Evolutionary conservation across 2,888 invertebrate genomes (phyloP), one percentile per base, ranked within the genome.

Genomic region (Maniola hyperantus): DNA sequence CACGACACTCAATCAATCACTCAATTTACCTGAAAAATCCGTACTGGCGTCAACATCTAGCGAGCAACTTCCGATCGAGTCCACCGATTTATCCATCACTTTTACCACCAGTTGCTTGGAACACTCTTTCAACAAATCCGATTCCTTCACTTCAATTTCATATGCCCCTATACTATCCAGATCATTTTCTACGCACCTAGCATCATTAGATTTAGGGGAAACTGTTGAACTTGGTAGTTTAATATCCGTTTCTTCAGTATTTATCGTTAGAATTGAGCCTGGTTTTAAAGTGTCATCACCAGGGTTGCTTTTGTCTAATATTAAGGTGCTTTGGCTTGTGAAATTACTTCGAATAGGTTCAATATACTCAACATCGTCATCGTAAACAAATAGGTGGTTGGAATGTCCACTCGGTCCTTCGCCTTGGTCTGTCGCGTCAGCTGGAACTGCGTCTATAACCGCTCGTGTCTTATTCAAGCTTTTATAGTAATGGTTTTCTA

Each of bases 51-150:
- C 97, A 86, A 96, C 96, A 87, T 97, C 97, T 80, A 97, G 92
- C 75, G 97, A 97, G 90, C 97, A 97, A 91, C 96, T 96, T 78
- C 97, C 97, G 79, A 97, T 97, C 66, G 97, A 97, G 87, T 97
- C 97, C 88, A 96, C 94, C 34, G 96, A 96, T 76, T 95, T 94
- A 90, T 96, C 96, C 96, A 96, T 96, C 71, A 91, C 91, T 87
- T 93, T 92, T 7, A 92, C 92, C 5, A 89, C 88, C 57, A 92
- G 76, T 54, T 90, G 84, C 70, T 89, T 92, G 0, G 80, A 73
- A 65, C 83, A 77, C 48, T 80, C 82, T 70, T 87, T 89, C 48
- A 87, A 78, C 55, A 92, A 76, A 79, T 93, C 93, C 0, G 87
- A 78, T 71, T 91, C 91, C 65, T 88, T 91, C 0, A 93, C 89